Evolutionary conservation across 2,888 invertebrate species (phyloP).

Genomic region (Apeira syringaria): DNA sequence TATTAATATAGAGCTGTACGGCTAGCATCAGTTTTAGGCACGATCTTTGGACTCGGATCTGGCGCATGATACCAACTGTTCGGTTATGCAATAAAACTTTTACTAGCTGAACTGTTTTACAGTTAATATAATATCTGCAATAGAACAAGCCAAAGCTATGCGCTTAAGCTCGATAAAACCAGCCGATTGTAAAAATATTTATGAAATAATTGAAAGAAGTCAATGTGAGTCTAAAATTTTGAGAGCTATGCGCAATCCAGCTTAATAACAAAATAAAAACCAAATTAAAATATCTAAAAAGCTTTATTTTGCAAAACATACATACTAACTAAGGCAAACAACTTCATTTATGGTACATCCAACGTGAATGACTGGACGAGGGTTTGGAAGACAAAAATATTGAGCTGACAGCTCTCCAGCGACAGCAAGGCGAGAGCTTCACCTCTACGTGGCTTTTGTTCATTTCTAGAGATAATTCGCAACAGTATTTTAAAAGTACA

Average conservation of each 20-base stretch:
- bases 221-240: constrained; percentile 2
- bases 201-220: not conserved
- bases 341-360: constrained; percentile 4
- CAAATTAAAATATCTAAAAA: constrained; percentile 10
- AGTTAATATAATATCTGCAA: too few relatives aligned
- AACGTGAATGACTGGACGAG: too few relatives aligned
- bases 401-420: too few relatives aligned
- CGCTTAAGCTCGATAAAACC: constrained; percentile 7
- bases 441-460: too few relatives aligned
- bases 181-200: constrained; percentile 5
- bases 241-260: constrained; percentile 11
- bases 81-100: not conserved
- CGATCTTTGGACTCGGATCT: too few relatives aligned
- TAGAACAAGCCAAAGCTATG: constrained; percentile 7
- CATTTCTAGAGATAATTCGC: too few relatives aligned
- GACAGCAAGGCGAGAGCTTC: too few relatives aligned
- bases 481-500: too few relatives aligned
- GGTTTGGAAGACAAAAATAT: too few relatives aligned
- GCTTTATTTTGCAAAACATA: constrained; percentile 20
- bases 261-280: constrained; percentile 11
- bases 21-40: too few relatives aligned
- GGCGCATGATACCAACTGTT: too few relatives aligned
- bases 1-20: not conserved
- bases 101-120: constrained; percentile 1
- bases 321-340: constrained; percentile 3